Percentiles rank a stretch among this genome's conserved stretches.
phyloP scores from a whole-genome alignment of 2,113 vertebrate genomes.

The Poeciliopsis prolifica region DNA sequence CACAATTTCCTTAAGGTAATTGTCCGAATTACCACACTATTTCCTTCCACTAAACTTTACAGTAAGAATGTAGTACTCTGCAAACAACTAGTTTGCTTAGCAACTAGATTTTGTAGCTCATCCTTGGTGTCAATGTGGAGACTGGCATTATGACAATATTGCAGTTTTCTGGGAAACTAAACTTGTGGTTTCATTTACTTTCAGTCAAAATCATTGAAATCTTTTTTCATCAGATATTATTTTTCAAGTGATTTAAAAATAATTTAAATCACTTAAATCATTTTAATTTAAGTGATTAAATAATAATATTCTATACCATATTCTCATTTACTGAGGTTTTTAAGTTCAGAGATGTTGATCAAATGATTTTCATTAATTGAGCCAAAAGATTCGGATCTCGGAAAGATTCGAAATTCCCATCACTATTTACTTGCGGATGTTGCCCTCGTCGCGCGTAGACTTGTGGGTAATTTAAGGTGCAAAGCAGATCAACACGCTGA shows the following conservation, averaged over 20 bases:
- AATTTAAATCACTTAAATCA: too few relatives aligned
- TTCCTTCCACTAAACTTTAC: too few relatives aligned
- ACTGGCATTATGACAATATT: too few relatives aligned
- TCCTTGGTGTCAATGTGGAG: too few relatives aligned
- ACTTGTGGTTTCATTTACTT: neutral
- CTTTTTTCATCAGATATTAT: too few relatives aligned
- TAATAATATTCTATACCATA: too few relatives aligned
- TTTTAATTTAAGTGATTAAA: too few relatives aligned
- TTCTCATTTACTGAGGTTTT: too few relatives aligned
- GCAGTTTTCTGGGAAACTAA: neutral
- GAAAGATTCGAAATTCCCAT: neutral
- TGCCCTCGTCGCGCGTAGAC: slow-evolving; percentile 50
- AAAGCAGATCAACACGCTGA: slow-evolving; percentile 55
- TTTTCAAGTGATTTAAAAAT: too few relatives aligned
- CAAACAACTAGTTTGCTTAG: too few relatives aligned
- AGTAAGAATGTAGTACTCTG: too few relatives aligned
- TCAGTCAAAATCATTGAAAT: neutral
- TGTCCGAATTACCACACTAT: neutral
- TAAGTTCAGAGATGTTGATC: neutral
- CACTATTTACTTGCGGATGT: slow-evolving; percentile 46
- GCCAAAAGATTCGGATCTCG: neutral
- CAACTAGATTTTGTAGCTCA: too few relatives aligned
- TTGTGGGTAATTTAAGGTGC: slow-evolving; percentile 78
- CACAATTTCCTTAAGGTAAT: neutral
- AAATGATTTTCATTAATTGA: neutral